Conservation (phyloP, 2,113 vertebrate genomes). For the Pteronura brasiliensis region DNA sequence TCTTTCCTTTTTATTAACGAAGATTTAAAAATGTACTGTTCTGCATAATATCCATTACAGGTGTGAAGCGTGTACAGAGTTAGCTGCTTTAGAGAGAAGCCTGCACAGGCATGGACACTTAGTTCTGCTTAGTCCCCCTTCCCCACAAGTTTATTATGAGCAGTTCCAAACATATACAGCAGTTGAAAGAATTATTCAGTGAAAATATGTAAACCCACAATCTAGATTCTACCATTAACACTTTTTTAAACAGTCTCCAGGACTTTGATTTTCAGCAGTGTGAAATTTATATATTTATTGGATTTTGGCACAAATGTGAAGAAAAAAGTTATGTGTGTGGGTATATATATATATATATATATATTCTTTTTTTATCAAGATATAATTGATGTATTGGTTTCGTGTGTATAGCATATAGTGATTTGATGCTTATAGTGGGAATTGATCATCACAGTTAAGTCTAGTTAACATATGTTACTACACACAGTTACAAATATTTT, state of each 20-base stretch:
- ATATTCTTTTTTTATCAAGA: not conserved
- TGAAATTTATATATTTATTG: not conserved
- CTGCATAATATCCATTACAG: slow-evolving; percentile 7
- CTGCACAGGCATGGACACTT: not conserved
- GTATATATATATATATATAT: not conserved
- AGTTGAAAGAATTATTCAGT: not conserved
- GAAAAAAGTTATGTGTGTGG: not conserved
- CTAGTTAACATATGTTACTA: not conserved
- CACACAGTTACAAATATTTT: not conserved
- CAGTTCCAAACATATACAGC: not conserved
- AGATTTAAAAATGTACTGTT: not conserved
- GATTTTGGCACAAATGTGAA: not conserved
- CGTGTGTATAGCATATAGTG: not conserved
- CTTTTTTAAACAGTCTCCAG: not conserved
- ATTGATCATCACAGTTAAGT: not conserved
- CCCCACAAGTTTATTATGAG: not conserved
- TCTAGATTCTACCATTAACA: not conserved
- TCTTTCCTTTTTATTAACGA: slow-evolving; percentile 16
- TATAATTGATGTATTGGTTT: not conserved
- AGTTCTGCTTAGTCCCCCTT: not conserved
- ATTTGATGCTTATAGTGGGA: not conserved
- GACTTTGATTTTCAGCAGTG: not conserved
- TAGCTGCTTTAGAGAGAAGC: slow-evolving; percentile 10
- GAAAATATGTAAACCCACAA: not conserved
- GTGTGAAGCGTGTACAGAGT: not conserved